Percentiles rank a stretch among this genome's conserved stretches.
phyloP scores from a whole-genome alignment of 2,888 invertebrate species.

The Acleris sparsana region DNA sequence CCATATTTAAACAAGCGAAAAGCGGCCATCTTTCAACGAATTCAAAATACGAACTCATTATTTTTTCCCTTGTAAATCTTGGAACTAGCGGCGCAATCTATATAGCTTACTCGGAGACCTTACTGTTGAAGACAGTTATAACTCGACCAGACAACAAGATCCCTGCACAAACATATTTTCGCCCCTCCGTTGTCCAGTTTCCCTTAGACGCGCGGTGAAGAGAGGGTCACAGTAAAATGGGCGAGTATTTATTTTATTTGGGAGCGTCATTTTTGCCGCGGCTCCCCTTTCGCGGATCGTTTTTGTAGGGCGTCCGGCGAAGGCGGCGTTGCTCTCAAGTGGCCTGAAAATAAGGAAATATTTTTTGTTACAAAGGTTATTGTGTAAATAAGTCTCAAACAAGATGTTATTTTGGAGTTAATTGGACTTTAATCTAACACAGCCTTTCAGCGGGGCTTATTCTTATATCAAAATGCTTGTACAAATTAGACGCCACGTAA shows the following conservation, averaged over 20 bases:
- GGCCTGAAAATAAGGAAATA: slow-evolving; percentile 48
- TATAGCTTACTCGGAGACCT: slow-evolving; percentile 40
- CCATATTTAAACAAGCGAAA: background rate
- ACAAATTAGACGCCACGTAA: too few relatives aligned
- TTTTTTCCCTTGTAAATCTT: slow-evolving; percentile 47
- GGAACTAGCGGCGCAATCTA: slow-evolving; percentile 43
- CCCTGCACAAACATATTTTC: slow-evolving; percentile 37
- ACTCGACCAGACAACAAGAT: slow-evolving; percentile 45
- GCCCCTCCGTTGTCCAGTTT: slow-evolving; percentile 40
- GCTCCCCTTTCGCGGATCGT: slow-evolving; percentile 69
- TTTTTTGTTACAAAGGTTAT: background rate
- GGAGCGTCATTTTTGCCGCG: slow-evolving; percentile 74
- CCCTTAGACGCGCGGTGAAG: slow-evolving; percentile 32
- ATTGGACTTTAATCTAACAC: too few relatives aligned
- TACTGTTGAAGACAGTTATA: slow-evolving; percentile 50
- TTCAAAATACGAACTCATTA: slow-evolving; percentile 29
- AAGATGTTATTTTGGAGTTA: too few relatives aligned
- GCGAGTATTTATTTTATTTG: slow-evolving; percentile 72
- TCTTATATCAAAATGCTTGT: too few relatives aligned
- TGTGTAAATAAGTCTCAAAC: too few relatives aligned
- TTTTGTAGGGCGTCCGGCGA: slow-evolving; percentile 69
- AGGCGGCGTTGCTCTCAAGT: slow-evolving; percentile 54
- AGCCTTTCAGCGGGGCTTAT: too few relatives aligned
- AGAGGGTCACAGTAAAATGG: slow-evolving; percentile 51
- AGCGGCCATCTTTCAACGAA: slow-evolving; percentile 17